Evolutionary conservation across 2,113 vertebrate genomes (phyloP).

Genomic region (Crotalus horridus): DNA sequence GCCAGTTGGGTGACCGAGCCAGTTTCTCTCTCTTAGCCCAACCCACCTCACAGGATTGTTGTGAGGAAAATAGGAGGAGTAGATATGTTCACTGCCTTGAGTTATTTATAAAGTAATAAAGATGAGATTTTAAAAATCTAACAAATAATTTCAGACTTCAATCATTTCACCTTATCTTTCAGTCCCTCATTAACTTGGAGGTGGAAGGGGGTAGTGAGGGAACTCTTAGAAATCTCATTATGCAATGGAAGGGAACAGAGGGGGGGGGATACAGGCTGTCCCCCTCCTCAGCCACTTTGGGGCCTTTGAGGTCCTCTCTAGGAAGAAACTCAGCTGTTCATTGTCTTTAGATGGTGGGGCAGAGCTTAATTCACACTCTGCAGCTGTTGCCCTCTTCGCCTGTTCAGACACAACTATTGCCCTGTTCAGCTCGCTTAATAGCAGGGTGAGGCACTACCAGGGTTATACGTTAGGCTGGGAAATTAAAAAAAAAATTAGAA

Average conservation of each 20-base stretch:
- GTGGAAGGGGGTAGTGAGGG: neutral
- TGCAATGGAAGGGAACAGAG: neutral
- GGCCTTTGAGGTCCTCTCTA: neutral
- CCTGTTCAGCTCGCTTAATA: no score
- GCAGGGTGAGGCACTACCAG: no score
- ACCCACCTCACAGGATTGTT: no score
- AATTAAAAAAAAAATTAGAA: no score
- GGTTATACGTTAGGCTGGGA: no score
- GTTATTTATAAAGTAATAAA: no score
- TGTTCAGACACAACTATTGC: neutral
- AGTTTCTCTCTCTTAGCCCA: no score
- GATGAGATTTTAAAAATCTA: no score
- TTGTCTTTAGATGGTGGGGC: neutral
- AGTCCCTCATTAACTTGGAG: neutral
- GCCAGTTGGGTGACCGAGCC: no score
- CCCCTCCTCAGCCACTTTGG: neutral
- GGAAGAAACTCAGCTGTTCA: neutral
- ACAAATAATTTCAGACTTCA: no score
- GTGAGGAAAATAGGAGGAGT: no score
- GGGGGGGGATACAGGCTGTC: neutral
- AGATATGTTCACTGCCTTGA: no score
- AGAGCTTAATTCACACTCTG: neutral
- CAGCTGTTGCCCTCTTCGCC: neutral
- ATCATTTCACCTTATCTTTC: neutral
- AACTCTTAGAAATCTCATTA: neutral